A percentile compares a stretch with the other conserved stretches of the same genome.
These are phyloP conservation scores for Vanessa cardui DNA, from an alignment of 2,888 invertebrate genomes.

Conservation along the genomic window DNA sequence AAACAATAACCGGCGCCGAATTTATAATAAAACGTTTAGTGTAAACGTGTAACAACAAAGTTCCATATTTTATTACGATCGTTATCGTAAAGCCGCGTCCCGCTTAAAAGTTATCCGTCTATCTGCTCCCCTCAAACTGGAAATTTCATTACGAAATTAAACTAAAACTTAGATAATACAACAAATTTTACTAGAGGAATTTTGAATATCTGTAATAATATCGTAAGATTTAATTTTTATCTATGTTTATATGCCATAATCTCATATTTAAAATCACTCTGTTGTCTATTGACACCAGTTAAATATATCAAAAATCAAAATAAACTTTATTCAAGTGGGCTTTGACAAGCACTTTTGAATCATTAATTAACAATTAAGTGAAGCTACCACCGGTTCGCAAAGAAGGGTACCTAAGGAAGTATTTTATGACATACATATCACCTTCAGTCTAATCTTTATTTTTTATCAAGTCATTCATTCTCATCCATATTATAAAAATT, in stretches of 20 bases:
- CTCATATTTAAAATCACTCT: too few species aligned
- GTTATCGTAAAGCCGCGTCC: conserved; percentile 77
- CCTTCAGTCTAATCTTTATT: too few species aligned
- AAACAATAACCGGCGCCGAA: conserved; percentile 62
- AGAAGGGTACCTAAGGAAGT: too few species aligned
- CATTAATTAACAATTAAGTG: too few species aligned
- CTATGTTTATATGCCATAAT: background rate
- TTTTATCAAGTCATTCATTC: too few species aligned
- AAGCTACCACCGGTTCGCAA: too few species aligned
- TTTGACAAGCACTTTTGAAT: too few species aligned
- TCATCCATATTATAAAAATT: too few species aligned
- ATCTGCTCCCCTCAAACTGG: conserved; percentile 59
- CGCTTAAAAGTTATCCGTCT: conserved; percentile 67
- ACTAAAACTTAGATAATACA: conserved; percentile 53
- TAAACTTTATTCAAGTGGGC: too few species aligned
- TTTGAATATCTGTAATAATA: conserved; percentile 2
- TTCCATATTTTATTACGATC: conserved; percentile 82
- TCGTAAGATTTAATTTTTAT: background rate
- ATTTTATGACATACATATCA: too few species aligned
- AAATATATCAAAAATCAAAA: too few species aligned
- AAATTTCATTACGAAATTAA: conserved; percentile 77
- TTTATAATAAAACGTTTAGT: conserved; percentile 81
- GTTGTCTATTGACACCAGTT: too few species aligned
- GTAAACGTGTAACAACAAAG: conserved; percentile 73
- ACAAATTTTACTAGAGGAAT: conserved; percentile 27